phyloP scores from a whole-genome alignment of 2,797 vertebrate genomes.

The Pangasius larnaudii region DNA sequence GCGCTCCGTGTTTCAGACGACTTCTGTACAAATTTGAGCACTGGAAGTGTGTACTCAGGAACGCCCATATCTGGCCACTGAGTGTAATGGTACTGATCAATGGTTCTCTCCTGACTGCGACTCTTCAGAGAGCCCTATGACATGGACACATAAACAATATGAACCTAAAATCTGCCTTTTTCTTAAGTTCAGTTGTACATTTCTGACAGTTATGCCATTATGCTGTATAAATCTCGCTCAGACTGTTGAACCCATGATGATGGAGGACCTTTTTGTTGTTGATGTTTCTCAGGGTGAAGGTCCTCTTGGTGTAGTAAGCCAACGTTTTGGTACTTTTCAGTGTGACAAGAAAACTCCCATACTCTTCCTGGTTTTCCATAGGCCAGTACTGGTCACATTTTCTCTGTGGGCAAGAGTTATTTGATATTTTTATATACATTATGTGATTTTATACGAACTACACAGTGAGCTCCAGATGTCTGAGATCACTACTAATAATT shows the following conservation, averaged over 20 bases:
- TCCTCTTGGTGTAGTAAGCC: constrained; percentile 90
- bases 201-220: background rate
- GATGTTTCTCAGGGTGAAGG: constrained; percentile 86
- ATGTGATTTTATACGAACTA: background rate
- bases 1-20: constrained; percentile 80
- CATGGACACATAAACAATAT: background rate
- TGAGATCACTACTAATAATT: background rate
- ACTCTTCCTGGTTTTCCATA: constrained; percentile 89
- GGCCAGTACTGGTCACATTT: constrained; percentile 99
- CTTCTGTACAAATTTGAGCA: constrained; percentile 90
- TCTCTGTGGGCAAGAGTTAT: constrained; percentile 74
- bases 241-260: background rate
- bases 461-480: background rate
- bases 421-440: too few relatives aligned
- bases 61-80: constrained; percentile 99
- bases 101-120: constrained; percentile 77
- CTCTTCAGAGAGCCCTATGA: constrained; percentile 87
- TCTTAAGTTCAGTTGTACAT: background rate
- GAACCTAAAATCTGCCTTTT: background rate
- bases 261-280: constrained; percentile 85
- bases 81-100: constrained; percentile 94
- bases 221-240: background rate
- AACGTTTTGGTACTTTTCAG: constrained; percentile 82
- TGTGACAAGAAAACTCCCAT: constrained; percentile 87
- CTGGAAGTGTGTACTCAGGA: constrained; percentile 87